These are phyloP conservation scores for Upupa epops DNA, from an alignment of 2,113 vertebrate genomes.

Conservation along the genomic window DNA sequence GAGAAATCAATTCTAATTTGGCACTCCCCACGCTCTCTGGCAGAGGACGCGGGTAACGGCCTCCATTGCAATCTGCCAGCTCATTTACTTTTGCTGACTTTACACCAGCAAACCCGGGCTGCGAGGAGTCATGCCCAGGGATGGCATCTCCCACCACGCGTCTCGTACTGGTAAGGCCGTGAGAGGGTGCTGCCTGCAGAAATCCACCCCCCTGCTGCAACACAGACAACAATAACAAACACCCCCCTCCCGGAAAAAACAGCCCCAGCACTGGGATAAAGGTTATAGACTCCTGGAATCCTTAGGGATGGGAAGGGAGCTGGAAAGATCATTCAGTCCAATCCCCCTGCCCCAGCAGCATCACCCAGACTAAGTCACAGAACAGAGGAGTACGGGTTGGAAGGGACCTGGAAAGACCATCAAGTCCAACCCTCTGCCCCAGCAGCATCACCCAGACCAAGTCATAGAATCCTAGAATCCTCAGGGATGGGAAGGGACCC, in stretches of 20 bases:
- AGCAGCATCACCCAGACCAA: no score
- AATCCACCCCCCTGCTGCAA: conserved; percentile 39
- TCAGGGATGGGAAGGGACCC: no score
- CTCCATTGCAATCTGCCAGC: conserved; percentile 72
- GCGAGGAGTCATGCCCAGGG: conserved; percentile 11
- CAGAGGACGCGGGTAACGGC: conserved; percentile 67
- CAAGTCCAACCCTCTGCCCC: no score
- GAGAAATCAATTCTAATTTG: conserved; percentile 83
- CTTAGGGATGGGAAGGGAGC: no score
- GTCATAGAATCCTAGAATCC: no score
- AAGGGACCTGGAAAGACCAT: no score
- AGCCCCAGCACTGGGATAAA: background rate
- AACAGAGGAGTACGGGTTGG: no score
- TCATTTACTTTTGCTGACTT: conserved; percentile 73
- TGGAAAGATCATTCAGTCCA: no score
- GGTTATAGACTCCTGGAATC: no score
- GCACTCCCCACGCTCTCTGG: conserved; percentile 71
- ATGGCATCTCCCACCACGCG: conserved; percentile 47
- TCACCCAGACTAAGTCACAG: no score
- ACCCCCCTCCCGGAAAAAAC: background rate
- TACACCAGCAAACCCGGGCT: conserved; percentile 62
- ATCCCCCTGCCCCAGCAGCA: no score
- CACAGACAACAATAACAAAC: conserved; percentile 1
- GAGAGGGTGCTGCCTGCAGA: conserved; percentile 22
- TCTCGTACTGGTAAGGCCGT: background rate